Evolutionary conservation across 2,888 invertebrate genomes (phyloP), one percentile per base, ranked within the genome.

Genomic region (Euphydryas editha): DNA sequence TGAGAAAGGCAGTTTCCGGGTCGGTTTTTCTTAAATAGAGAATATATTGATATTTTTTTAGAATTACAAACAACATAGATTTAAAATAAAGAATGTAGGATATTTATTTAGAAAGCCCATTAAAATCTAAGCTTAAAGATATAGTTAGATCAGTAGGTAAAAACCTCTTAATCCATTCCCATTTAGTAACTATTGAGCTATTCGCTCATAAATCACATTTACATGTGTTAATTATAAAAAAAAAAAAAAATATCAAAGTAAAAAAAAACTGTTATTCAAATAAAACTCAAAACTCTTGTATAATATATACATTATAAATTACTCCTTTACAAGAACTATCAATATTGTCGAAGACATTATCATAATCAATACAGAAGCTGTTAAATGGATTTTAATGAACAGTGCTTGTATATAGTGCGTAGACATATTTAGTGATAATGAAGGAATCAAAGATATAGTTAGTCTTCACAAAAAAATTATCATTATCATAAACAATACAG

Each of bases 1-100:
- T 62, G 49, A 24, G 37, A 65, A 55, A 61, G 49, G 62, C 46
- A 59, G 51, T 64, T 70, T 70, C 64, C 59, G 59, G 51, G 44
- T 49, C 36, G 21, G 66, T 36, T 62, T 67, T 58, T 62, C 57
- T 59, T n/a, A 62, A 59, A 62, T 44, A 6, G 18, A 44, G 17
- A 36, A 17, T 30, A 18, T 61, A 39, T 59, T 44, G 17, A 55
- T 18, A 44, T 42, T 44, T n/a, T 20, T 55, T 51, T 11, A 37
- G 51, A 46, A 24, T 17, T 21, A 37, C 37, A 15, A 1, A 15
- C 13, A 42, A 15, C 4, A 4, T 42, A n/a, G 42, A 42, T 2
- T n/a, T n/a, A 15, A 13, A 42, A 42, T n/a, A n/a, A n/a, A 42
- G 5, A n/a, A 15, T n/a, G n/a, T n/a, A n/a, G 1, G n/a, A 15